Base-by-base conservation (phyloP, 1,140 invertebrate species). In the Harlomillsia oculata region DNA sequence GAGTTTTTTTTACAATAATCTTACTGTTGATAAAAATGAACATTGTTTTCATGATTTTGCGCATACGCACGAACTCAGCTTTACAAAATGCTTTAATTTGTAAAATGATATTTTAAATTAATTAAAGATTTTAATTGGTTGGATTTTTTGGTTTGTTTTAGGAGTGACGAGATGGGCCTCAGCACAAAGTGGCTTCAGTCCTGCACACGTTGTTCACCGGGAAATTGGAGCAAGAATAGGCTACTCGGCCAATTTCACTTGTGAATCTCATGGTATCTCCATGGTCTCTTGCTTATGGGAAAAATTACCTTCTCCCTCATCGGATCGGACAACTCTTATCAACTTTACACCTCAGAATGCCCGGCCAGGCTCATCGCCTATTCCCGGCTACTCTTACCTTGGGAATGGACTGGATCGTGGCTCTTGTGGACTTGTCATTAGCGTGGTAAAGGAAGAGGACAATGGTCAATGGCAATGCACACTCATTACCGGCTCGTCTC, bases 391-490 rank as follows among this genome's bases (percentile, higher is more conserved):
- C 29, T 43, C 21, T 20, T 61, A 56, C 25, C n/a, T 43, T 43
- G 63, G 63, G 11, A 56, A 40, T 20, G 60, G 60, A 34, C 43
- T 65, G 14, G 46, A 59, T 9, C 36, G 25, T 13, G 63, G 63
- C 16, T 18, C 37, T 11, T 65, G 63, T 37, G 63, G 63, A n/a
- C 11, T 65, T 2, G n/a, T 32, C 1, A 52, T 57, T 14, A 21
- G 25, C 6, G 40, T 36, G n/a, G 53, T 65, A 1, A 59, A 55
- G 29, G 50, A 56, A n/a, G 36, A 34, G 13, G 63, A 65, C 34
- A 53, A 50, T 50, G 55, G 49, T 28, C 41, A 34, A 25, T 65
- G 63, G 63, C 46, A 65, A 34, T 65, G 63, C 30, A 65, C 51
- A 21, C 49, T 65, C 2, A 46, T 62, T 20, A 25, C 51, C 13